Percentiles rank a stretch among this genome's conserved stretches.
Evolutionary conservation across 2,888 invertebrate species (phyloP).

Genomic region (Emmelina monodactyla): DNA sequence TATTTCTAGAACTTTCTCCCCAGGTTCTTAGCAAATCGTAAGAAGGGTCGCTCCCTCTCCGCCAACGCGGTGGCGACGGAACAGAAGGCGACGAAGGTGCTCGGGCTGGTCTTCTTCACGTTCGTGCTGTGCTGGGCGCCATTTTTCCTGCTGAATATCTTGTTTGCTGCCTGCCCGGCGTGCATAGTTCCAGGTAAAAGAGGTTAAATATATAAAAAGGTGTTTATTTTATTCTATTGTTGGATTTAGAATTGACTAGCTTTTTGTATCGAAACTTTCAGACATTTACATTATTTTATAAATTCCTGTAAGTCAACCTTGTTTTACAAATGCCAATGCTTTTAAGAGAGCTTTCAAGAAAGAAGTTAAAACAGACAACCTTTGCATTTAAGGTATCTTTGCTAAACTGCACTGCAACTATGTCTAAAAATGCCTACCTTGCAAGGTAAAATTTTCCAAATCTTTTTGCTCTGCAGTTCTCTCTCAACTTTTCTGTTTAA

Average conservation of each 20-base stretch:
- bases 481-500: too few relatives aligned
- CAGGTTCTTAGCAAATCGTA: slow-evolving; percentile 75
- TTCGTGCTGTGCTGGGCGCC: slow-evolving; percentile 95
- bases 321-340: too few relatives aligned
- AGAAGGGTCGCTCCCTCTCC: slow-evolving; percentile 74
- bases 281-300: too few relatives aligned
- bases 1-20: slow-evolving; percentile 9
- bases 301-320: too few relatives aligned
- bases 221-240: neutral
- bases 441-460: too few relatives aligned
- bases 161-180: slow-evolving; percentile 83
- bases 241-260: slow-evolving; percentile 6
- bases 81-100: slow-evolving; percentile 93
- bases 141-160: slow-evolving; percentile 87
- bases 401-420: too few relatives aligned
- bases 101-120: slow-evolving; percentile 91
- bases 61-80: slow-evolving; percentile 88
- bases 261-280: too few relatives aligned
- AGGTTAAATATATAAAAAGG: neutral
- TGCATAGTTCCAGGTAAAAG: slow-evolving; percentile 75
- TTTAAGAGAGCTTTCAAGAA: too few relatives aligned
- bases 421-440: too few relatives aligned
- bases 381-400: too few relatives aligned
- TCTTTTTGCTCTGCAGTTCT: too few relatives aligned
- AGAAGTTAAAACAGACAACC: too few relatives aligned